These are phyloP conservation scores for Temnothorax ravouxi DNA, from an alignment of 2,888 invertebrate genomes.

Conservation along the genomic window DNA sequence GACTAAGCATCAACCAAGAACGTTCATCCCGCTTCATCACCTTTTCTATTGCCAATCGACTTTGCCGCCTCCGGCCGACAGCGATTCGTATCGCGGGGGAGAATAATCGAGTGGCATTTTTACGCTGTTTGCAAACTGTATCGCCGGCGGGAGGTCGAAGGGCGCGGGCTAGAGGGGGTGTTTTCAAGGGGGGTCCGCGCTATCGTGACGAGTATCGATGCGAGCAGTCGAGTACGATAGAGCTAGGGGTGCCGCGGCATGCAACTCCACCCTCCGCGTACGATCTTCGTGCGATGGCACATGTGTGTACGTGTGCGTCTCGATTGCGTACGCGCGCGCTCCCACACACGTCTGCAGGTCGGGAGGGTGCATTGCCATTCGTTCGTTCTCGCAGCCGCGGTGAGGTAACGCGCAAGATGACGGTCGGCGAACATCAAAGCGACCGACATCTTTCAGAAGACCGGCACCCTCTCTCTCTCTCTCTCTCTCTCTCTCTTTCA, in stretches of 20 bases:
- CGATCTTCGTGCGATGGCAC: conserved; percentile 59
- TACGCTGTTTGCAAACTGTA: conserved; percentile 82
- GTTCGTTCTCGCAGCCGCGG: conserved; percentile 59
- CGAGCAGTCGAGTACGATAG: conserved; percentile 61
- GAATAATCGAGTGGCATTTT: conserved; percentile 82
- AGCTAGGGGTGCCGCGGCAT: conserved; percentile 64
- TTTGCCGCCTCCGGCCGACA: conserved; percentile 47
- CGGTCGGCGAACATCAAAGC: conserved; percentile 81
- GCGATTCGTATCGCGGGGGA: conserved; percentile 60
- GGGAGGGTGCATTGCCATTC: conserved; percentile 68
- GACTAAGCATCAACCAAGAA: conserved; percentile 28
- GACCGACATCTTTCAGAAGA: conserved; percentile 77
- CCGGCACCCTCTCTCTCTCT: conserved; percentile 65
- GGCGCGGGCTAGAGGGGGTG: conserved; percentile 35
- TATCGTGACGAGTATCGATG: conserved; percentile 59
- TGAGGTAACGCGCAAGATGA: conserved; percentile 76
- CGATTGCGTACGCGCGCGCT: conserved; percentile 18
- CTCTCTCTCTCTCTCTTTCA: conserved; percentile 41
- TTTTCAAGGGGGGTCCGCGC: conserved; percentile 48
- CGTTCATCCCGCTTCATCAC: conserved; percentile 49
- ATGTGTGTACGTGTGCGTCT: conserved; percentile 6
- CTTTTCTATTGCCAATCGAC: conserved; percentile 43
- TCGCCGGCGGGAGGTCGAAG: conserved; percentile 71
- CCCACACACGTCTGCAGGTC: conserved; percentile 23
- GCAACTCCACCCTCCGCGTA: conserved; percentile 66